These are phyloP conservation scores for Tachysurus vachellii DNA, from an alignment of 2,113 vertebrate genomes.

Conservation along the genomic window DNA sequence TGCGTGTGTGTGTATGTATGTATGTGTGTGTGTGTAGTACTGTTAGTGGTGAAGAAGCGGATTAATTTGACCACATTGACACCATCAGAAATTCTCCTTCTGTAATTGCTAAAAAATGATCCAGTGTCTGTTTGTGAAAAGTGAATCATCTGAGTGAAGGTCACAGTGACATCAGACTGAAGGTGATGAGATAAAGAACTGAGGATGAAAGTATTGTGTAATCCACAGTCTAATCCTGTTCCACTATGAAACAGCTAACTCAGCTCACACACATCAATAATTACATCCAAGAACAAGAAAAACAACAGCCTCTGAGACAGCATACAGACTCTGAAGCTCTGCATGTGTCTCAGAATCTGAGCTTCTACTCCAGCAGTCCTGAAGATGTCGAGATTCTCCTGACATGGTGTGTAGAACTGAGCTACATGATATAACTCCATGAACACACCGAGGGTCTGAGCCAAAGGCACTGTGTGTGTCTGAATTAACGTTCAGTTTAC, in stretches of 20 bases:
- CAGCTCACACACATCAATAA: background rate
- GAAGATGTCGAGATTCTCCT: background rate
- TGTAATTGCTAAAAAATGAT: background rate
- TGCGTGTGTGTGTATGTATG: too few species aligned
- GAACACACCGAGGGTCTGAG: too few species aligned
- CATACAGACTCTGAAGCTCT: background rate
- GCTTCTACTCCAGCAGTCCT: background rate
- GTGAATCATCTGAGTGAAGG: background rate
- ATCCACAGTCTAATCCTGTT: background rate
- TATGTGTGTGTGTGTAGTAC: background rate
- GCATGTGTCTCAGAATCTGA: too few species aligned
- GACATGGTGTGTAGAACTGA: background rate
- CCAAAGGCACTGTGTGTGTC: too few species aligned
- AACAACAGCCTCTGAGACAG: too few species aligned
- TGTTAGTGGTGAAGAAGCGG: too few species aligned
- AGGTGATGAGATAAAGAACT: background rate
- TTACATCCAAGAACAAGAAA: background rate
- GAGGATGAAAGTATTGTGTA: background rate
- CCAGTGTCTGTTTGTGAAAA: background rate
- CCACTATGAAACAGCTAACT: background rate
- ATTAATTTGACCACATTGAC: too few species aligned
- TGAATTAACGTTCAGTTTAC: too few species aligned
- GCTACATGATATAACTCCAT: too few species aligned
- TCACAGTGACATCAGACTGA: background rate
- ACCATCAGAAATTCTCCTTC: background rate